phyloP scores from a whole-genome alignment of 2,797 vertebrate genomes.

The Diglossa cyanea region DNA sequence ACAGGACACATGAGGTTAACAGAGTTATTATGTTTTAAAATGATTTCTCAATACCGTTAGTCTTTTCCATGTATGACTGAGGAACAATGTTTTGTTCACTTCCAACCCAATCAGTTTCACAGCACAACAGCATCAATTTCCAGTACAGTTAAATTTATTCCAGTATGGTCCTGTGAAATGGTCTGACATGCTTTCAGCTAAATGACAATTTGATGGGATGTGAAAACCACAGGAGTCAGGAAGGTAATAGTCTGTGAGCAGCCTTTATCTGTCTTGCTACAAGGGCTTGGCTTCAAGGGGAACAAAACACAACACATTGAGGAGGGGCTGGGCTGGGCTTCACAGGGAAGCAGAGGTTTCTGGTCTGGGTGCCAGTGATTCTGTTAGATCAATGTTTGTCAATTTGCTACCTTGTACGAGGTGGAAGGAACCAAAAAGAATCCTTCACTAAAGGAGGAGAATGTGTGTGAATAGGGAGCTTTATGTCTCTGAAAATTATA shows the following conservation, averaged over 20 bases:
- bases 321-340: neutral
- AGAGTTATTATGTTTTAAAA: neutral
- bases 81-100: neutral
- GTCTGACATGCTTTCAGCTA: neutral
- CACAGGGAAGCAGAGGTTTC: neutral
- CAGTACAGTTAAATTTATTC: neutral
- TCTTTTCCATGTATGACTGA: neutral
- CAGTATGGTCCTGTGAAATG: neutral
- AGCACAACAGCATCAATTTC: neutral
- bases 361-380: neutral
- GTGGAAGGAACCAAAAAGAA: neutral
- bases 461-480: neutral
- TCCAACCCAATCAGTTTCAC: neutral
- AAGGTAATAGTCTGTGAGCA: neutral
- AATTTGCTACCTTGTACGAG: neutral
- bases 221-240: conserved; percentile 9
- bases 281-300: neutral
- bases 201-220: neutral
- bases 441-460: neutral
- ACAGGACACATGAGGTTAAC: neutral
- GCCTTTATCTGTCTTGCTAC: neutral
- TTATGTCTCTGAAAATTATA: neutral
- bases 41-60: neutral
- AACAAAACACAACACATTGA: neutral
- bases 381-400: neutral